These are phyloP conservation scores for Eulemur rubriventer DNA, from an alignment of 2,797 vertebrate species.

Conservation along the genomic window DNA sequence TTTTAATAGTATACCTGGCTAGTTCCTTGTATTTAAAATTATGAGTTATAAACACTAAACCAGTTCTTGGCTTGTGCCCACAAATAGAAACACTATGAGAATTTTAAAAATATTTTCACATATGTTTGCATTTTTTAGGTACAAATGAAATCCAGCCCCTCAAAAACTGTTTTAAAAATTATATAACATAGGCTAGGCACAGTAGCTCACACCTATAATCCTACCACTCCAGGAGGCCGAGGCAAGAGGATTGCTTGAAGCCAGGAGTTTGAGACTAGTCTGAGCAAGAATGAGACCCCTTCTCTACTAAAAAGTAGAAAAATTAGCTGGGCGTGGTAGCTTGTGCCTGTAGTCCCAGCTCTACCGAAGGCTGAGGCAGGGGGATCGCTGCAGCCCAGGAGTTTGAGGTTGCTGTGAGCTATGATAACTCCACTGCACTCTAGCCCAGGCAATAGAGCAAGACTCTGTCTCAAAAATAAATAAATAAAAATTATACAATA, in stretches of 20 bases:
- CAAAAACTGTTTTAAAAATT: not conserved
- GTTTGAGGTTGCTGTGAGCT: not conserved
- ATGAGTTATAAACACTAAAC: not conserved
- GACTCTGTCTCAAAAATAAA: not conserved
- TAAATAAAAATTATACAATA: not conserved
- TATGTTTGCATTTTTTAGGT: slow-evolving; percentile 11
- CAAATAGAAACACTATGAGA: not conserved
- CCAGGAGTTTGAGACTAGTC: not conserved
- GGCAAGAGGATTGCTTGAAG: not conserved
- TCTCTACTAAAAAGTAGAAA: not conserved
- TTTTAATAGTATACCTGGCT: not conserved
- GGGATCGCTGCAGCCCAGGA: not conserved
- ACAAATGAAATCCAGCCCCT: slow-evolving; percentile 31
- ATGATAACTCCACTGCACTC: not conserved
- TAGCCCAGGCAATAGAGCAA: not conserved
- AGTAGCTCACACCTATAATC: not conserved
- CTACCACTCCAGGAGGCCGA: not conserved
- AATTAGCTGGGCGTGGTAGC: not conserved
- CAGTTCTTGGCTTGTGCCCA: slow-evolving; percentile 10
- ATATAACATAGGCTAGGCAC: not conserved
- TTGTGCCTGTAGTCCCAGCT: not conserved
- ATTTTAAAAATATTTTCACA: slow-evolving; percentile 29
- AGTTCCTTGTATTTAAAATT: slow-evolving; percentile 44
- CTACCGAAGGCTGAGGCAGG: not conserved
- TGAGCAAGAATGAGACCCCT: not conserved